Percentiles rank a stretch among this genome's conserved stretches.
Conservation (phyloP, 1,140 invertebrate genomes). For the Oncopeltus fasciatus region DNA sequence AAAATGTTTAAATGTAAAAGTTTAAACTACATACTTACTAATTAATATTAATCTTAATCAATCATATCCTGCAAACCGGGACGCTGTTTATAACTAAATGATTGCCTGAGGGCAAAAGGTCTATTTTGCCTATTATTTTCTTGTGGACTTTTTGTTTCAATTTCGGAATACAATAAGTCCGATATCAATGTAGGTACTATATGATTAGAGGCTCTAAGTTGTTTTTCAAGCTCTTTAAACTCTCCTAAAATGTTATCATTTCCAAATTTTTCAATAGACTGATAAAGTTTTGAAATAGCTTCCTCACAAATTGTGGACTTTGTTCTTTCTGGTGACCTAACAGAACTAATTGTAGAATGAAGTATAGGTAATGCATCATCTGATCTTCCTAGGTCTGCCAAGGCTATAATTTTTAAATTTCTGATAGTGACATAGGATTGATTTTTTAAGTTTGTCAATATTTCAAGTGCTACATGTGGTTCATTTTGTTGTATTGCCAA, state of each 20-base stretch:
- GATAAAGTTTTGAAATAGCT: background rate
- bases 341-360: conserved; percentile 41
- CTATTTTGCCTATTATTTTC: background rate
- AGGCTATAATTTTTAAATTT: conserved; percentile 46
- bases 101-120: no score
- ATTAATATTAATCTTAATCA: no score
- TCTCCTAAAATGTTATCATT: background rate
- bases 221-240: conserved; percentile 1
- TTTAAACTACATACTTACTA: no score
- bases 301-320: conserved; percentile 31
- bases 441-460: conserved; percentile 35
- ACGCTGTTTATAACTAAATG: background rate
- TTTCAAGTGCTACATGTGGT: conserved; percentile 50
- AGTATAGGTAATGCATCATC: conserved; percentile 49
- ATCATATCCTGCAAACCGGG: background rate
- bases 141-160: background rate
- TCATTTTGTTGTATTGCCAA: conserved; percentile 51
- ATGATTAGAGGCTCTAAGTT: background rate
- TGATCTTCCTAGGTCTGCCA: conserved; percentile 41
- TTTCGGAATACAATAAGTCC: background rate
- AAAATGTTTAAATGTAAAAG: no score
- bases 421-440: conserved; percentile 48
- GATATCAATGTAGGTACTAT: background rate
- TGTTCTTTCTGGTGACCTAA: conserved; percentile 53
- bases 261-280: background rate